Conservation (phyloP, 2,797 vertebrate species). For the Oreortyx pictus region DNA sequence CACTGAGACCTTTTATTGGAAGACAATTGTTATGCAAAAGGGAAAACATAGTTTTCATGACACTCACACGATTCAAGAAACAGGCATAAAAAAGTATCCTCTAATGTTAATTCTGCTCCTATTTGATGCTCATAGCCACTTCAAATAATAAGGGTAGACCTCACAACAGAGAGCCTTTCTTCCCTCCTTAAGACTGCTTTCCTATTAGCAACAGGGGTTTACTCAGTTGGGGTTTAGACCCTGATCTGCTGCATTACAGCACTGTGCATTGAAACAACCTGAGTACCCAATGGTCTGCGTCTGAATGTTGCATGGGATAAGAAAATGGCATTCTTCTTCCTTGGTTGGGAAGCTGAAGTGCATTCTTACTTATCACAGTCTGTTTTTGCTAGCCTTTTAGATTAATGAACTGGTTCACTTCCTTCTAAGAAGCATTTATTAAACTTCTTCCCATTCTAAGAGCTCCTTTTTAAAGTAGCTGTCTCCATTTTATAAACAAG, state of each 20-base stretch:
- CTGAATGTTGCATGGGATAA: neutral
- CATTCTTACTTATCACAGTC: neutral
- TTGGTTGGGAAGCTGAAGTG: neutral
- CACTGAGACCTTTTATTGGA: slow-evolving; percentile 84
- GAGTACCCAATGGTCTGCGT: neutral
- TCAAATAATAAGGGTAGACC: neutral
- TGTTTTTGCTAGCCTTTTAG: neutral
- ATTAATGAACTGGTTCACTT: slow-evolving; percentile 33
- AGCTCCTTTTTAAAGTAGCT: slow-evolving; percentile 42
- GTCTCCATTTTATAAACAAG: slow-evolving; percentile 52
- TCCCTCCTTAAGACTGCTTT: neutral
- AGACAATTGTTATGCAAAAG: slow-evolving; percentile 37
- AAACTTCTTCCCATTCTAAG: slow-evolving; percentile 44
- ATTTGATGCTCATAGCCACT: neutral
- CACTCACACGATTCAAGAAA: neutral
- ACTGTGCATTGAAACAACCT: neutral
- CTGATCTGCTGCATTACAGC: neutral
- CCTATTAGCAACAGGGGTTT: neutral
- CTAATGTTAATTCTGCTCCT: neutral
- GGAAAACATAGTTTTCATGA: neutral
- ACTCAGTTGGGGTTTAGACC: neutral
- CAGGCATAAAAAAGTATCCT: neutral
- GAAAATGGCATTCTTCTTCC: neutral
- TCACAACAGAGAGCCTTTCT: neutral
- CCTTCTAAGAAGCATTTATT: slow-evolving; percentile 8